Conservation (phyloP, 2,113 vertebrate species). For the Gobio gobio region DNA sequence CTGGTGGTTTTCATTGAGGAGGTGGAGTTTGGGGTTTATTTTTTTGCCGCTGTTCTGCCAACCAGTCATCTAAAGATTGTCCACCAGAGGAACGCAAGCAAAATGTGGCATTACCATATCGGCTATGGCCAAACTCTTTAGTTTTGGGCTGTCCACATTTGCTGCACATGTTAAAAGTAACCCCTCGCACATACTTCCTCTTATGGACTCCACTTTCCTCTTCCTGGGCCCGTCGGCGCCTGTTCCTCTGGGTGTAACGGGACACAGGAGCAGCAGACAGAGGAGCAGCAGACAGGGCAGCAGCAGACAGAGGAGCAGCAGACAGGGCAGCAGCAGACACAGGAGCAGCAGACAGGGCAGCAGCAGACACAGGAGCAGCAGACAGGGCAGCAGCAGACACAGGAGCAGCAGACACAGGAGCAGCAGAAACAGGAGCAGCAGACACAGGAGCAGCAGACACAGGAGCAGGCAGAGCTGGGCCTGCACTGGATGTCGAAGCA, state of each 20-base stretch:
- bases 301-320: too few relatives aligned
- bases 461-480: not conserved
- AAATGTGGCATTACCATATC: slow-evolving; percentile 7
- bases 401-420: too few relatives aligned
- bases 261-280: not conserved
- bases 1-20: too few relatives aligned
- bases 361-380: too few relatives aligned
- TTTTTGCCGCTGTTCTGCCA: too few relatives aligned
- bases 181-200: not conserved
- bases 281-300: too few relatives aligned
- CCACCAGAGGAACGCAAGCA: not conserved
- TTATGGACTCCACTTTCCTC: not conserved
- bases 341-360: too few relatives aligned
- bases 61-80: too few relatives aligned
- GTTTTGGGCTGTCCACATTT: slow-evolving; percentile 3
- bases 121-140: slow-evolving; percentile 14
- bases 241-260: slow-evolving; percentile 10
- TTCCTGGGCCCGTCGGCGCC: not conserved
- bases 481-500: not conserved
- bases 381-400: too few relatives aligned
- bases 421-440: too few relatives aligned
- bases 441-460: not conserved
- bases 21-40: too few relatives aligned
- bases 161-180: not conserved
- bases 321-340: too few relatives aligned